Conservation (phyloP, 1,140 invertebrate species). For the Ruditapes philippinarum region DNA sequence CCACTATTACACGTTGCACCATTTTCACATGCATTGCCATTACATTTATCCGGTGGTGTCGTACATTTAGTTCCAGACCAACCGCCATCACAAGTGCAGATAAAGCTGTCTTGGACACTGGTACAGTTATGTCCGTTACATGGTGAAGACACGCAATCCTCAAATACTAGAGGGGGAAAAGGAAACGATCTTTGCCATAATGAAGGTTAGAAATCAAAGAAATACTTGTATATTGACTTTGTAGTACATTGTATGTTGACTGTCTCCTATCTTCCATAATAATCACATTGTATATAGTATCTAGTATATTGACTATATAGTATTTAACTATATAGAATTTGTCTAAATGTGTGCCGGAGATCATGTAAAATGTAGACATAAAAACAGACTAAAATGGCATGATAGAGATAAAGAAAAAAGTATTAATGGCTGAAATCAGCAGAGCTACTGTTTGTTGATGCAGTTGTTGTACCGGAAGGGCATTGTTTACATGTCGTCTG, state of each 20-base stretch:
- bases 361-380: too few species aligned
- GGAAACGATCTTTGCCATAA: neutral
- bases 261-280: too few species aligned
- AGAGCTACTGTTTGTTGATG: neutral
- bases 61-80: too few species aligned
- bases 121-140: too few species aligned
- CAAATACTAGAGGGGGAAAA: too few species aligned
- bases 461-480: slow-evolving; percentile 12
- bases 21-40: slow-evolving; percentile 29
- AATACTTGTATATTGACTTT: neutral
- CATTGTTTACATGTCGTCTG: neutral
- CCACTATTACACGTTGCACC: slow-evolving; percentile 47
- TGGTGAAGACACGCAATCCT: too few species aligned
- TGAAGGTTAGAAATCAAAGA: neutral
- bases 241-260: too few species aligned
- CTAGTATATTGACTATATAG: neutral
- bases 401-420: neutral
- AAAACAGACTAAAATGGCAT: neutral
- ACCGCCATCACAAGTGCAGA: slow-evolving; percentile 24
- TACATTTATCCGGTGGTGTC: slow-evolving; percentile 43
- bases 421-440: neutral
- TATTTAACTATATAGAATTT: neutral
- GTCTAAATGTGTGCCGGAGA: too few species aligned
- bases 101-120: neutral
- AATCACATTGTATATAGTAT: neutral